Percentiles rank a stretch among this genome's conserved stretches.
These are phyloP conservation scores for Porites lutea DNA, from an alignment of 64 coral and sea anemone species.

Conservation along the genomic window DNA sequence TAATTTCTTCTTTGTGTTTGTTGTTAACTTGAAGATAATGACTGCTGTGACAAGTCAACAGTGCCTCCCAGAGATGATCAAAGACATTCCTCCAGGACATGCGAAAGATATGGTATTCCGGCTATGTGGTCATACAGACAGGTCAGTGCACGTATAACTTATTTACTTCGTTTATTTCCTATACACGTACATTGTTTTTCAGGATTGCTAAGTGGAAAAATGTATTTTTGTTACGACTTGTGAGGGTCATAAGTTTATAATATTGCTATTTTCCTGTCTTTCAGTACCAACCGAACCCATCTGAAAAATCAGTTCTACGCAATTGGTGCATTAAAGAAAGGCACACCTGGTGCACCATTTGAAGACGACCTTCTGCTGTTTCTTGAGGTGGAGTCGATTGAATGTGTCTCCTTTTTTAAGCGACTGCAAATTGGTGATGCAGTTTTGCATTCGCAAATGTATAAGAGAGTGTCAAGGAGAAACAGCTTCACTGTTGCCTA, in stretches of 20 bases:
- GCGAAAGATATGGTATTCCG: constrained; percentile 8
- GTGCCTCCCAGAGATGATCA: constrained; percentile 27
- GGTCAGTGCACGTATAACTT: not conserved
- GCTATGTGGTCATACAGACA: constrained; percentile 18
- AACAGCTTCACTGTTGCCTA: constrained; percentile 51
- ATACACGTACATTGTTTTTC: too few species aligned
- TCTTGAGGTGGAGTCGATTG: constrained; percentile 43
- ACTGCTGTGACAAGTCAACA: constrained; percentile 63
- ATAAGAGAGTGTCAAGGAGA: constrained; percentile 42
- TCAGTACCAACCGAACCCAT: constrained; percentile 7
- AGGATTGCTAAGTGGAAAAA: not conserved
- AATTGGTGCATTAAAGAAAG: constrained; percentile 53
- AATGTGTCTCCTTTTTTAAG: constrained; percentile 46
- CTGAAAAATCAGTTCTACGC: not conserved
- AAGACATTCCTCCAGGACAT: too few species aligned
- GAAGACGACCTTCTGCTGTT: constrained; percentile 44
- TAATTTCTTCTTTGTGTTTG: not conserved
- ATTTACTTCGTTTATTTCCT: too few species aligned
- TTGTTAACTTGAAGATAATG: constrained; percentile 43
- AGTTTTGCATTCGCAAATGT: constrained; percentile 30
- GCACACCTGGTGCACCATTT: constrained; percentile 24
- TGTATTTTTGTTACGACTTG: not conserved
- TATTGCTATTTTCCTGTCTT: constrained; percentile 6
- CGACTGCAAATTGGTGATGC: constrained; percentile 48
- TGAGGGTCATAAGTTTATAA: constrained; percentile 2